These are phyloP conservation scores for Oreochromis grahami DNA, from an alignment of 2,797 vertebrate genomes.

Conservation along the genomic window DNA sequence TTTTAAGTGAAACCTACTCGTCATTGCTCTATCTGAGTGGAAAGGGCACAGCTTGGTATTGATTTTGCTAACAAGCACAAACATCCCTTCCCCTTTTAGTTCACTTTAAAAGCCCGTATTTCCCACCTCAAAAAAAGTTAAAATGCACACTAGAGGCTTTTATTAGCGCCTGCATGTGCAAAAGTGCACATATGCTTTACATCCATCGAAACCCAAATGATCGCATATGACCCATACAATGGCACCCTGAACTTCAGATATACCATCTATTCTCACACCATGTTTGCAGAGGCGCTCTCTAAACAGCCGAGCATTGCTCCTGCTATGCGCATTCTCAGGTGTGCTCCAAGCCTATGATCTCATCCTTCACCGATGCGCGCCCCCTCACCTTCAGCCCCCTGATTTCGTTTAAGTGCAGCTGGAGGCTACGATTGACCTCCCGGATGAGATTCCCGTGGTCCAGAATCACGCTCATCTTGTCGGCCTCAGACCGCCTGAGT, in stretches of 20 bases:
- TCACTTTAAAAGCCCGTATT: background rate
- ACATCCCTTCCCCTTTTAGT: background rate
- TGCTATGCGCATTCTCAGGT: constrained; percentile 61
- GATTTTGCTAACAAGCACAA: background rate
- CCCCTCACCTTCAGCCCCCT: constrained; percentile 93
- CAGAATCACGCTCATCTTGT: constrained; percentile 98
- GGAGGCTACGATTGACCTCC: constrained; percentile 96
- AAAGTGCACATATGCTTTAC: background rate
- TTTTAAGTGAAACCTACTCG: background rate
- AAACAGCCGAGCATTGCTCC: constrained; percentile 5
- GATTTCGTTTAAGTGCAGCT: constrained; percentile 97
- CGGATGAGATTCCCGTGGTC: constrained; percentile 98
- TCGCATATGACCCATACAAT: constrained; percentile 10
- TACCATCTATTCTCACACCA: background rate
- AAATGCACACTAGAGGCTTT: background rate
- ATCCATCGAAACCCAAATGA: background rate
- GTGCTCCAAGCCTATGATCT: constrained; percentile 68
- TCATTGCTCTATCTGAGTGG: background rate
- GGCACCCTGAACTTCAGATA: constrained; percentile 25
- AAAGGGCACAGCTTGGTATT: background rate
- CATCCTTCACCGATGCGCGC: constrained; percentile 56
- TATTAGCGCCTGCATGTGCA: background rate
- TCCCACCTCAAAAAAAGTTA: background rate
- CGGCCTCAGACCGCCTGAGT: constrained; percentile 90
- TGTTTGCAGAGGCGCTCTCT: background rate